Percentiles rank a stretch among this genome's conserved stretches.
These are phyloP conservation scores for Meandrusa payeni DNA, from an alignment of 2,888 invertebrate species.

Conservation along the genomic window DNA sequence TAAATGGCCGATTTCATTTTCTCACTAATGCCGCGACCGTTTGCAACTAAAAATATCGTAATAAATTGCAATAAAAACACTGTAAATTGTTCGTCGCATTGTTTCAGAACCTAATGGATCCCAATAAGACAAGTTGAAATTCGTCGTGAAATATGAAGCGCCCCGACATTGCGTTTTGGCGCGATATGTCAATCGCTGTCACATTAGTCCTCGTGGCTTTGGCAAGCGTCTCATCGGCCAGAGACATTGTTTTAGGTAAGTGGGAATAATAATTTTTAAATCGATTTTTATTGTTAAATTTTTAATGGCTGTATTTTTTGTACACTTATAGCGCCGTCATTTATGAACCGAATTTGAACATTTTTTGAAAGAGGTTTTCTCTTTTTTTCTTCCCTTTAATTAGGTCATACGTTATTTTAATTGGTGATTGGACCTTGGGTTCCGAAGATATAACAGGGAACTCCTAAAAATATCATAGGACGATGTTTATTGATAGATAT, in stretches of 20 bases:
- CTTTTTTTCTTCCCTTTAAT: too few relatives aligned
- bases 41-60: constrained; percentile 9
- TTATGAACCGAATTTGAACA: too few relatives aligned
- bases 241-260: constrained; percentile 69
- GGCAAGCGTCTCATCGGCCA: constrained; percentile 55
- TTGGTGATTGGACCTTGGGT: too few relatives aligned
- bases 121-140: constrained; percentile 61
- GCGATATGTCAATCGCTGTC: constrained; percentile 66
- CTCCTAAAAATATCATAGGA: too few relatives aligned
- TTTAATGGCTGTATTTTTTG: too few relatives aligned
- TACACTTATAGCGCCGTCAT: too few relatives aligned
- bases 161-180: constrained; percentile 61
- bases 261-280: constrained; percentile 28
- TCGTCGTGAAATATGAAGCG: constrained; percentile 61
- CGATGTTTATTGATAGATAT: too few relatives aligned
- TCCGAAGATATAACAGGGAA: too few relatives aligned
- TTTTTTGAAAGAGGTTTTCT: too few relatives aligned
- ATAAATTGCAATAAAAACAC: constrained; percentile 25
- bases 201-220: constrained; percentile 50
- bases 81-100: constrained; percentile 39
- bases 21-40: not conserved
- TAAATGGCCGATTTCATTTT: constrained; percentile 17
- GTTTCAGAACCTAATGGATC: constrained; percentile 77
- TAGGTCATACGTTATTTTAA: too few relatives aligned
- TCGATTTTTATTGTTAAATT: not conserved